phyloP scores from a whole-genome alignment of 2,113 vertebrate species.

The Galbula dea region DNA sequence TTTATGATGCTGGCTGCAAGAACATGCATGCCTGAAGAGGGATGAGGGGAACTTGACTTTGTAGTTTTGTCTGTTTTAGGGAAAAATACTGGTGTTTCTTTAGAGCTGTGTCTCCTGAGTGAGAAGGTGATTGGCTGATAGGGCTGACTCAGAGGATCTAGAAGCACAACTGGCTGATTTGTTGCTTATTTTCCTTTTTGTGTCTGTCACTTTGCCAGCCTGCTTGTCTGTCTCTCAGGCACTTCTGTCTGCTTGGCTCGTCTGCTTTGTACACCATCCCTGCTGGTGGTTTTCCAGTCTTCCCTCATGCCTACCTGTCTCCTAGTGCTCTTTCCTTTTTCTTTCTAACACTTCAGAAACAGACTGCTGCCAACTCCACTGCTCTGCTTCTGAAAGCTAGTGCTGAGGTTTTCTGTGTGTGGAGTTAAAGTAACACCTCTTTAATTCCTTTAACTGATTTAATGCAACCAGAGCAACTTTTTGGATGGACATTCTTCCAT shows the following conservation, averaged over 20 bases:
- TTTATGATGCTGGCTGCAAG: not conserved
- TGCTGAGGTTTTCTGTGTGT: not conserved
- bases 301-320: not conserved
- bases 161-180: not conserved
- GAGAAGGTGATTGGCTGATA: not conserved
- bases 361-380: not conserved
- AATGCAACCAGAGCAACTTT: not conserved
- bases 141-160: not conserved
- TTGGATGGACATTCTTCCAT: not conserved
- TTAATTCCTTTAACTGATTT: not conserved
- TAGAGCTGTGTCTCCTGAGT: not conserved
- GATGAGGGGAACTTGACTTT: not conserved
- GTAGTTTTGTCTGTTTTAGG: not conserved
- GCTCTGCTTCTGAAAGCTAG: not conserved
- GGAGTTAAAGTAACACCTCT: not conserved
- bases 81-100: not conserved
- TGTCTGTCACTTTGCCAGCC: not conserved
- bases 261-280: not conserved
- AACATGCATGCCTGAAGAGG: not conserved
- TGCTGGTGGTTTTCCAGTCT: not conserved
- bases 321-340: not conserved
- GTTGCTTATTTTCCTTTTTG: not conserved
- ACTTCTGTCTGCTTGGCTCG: not conserved
- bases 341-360: not conserved
- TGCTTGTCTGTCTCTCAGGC: not conserved